Base-by-base conservation (phyloP, 2,888 invertebrate genomes). In the Tipula helvola region DNA sequence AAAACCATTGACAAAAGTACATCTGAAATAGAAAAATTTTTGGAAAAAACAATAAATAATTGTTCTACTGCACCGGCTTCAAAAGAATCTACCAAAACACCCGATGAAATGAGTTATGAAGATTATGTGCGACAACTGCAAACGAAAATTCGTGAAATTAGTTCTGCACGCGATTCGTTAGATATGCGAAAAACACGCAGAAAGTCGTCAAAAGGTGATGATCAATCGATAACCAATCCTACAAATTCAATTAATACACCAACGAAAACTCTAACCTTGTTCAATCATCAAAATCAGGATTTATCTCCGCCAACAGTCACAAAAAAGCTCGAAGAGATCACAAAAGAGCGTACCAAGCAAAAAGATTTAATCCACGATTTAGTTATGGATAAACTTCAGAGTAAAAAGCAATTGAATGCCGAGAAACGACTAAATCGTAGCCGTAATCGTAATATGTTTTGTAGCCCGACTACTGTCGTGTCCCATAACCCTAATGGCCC, bases 361-460 rank as follows among this genome's bases (percentile, higher is more conserved):
- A 97, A 96, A 88, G 96, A 95, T 90, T 93, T 97, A 39, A 96
- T 97, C 85, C 94, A 97, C 89, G 95, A 97, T 90, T 92, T 97
- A 91, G 95, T 97, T 86, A 94, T 97, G 93, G 96, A 95, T 89
- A 95, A 96, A 90, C 92, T 96, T 89, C 93, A 94, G 89, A 93
- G 94, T 2, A 94, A 95, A 89, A 95, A 94, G 88, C 94, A 94
- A 88, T 92, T 93, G 18, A 93, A 93, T n/a, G 93, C 93, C 3
- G 94, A 93, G 88, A 93, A 93, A 89, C 93, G 93, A 87, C 91
- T 94, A 12, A 94, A 94, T 89, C 92, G 94, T 87, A 93, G 93
- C 87, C 92, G 94, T 0, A 93, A 93, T 88, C 92, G 93, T 0
- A 52, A 42, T 86, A 88, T 91, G 28, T 88, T 89, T 52, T 71